phyloP scores from a whole-genome alignment of 2,113 vertebrate genomes.

The Monarcha castaneiventris region DNA sequence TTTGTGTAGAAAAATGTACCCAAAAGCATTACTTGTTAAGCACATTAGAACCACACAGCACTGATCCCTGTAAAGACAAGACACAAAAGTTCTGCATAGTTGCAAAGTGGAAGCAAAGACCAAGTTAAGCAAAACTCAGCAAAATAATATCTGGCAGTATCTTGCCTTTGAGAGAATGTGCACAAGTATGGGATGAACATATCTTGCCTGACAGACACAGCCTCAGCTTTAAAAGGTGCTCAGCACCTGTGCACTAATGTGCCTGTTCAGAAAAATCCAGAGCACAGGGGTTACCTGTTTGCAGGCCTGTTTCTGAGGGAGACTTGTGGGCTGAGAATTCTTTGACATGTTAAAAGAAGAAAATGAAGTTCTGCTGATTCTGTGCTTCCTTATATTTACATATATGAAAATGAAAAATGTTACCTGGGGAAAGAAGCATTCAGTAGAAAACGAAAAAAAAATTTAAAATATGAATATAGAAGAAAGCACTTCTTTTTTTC shows the following conservation, averaged over 20 bases:
- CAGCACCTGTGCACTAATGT: not conserved
- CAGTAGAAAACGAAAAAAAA: not conserved
- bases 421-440: not conserved
- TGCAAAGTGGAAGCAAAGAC: not conserved
- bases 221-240: not conserved
- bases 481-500: not conserved
- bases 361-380: not conserved
- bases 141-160: not conserved
- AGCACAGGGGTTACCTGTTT: not conserved
- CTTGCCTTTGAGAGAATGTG: not conserved
- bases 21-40: not conserved
- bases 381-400: not conserved
- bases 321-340: not conserved
- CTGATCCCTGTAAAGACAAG: not conserved
- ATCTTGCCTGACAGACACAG: not conserved
- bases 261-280: not conserved
- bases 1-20: not conserved
- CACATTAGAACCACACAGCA: not conserved
- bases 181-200: not conserved
- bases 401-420: not conserved
- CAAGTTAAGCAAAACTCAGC: not conserved
- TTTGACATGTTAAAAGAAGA: not conserved
- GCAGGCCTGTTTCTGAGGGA: not conserved
- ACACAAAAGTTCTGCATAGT: not conserved
- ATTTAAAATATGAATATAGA: not conserved